Base-by-base conservation (phyloP, 2,888 invertebrate genomes). In the Galeruca laticollis region DNA sequence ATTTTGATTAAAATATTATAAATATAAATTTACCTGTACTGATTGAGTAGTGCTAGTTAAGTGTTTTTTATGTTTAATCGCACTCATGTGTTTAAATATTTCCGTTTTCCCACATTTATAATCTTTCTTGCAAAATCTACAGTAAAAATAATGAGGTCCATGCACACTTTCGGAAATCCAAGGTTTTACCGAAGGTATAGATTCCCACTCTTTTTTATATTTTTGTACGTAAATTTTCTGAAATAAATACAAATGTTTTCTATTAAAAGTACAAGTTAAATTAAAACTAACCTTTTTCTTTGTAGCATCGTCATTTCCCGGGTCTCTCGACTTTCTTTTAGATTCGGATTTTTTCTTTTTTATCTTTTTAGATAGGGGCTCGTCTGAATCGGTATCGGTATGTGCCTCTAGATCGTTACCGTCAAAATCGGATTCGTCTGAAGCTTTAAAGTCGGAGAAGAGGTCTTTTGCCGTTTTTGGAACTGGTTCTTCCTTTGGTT, bases 151-250 rank as follows among this genome's bases (percentile, higher is more conserved):
- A 20, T 81, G 79, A 51, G 82, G 80, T 18, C 84, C 84, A 67
- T 83, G 80, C 8, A 83, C 77, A 73, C 84, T 84, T 64, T 82
- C 82, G 4, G 83, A 82, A 11, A 84, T 73, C 84, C 84, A 84
- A 4, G 82, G 82, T 69, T 81, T 83, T 11, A 84, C 82, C 56
- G 82, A 78, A n/a, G 83, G 84, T 64, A 83, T 80, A 26, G 80
- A 78, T 74, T 84, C 84, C 84, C 84, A 84, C 75, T 84, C 83
- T 72, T 83, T 84, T 67, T 83, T 83, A 66, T 84, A 84, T 73
- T 83, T 84, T 71, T 83, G 83, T 1, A 77, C 72, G 71, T 83
- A 84, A 61, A 72, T 74, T 75, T 77, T 81, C 73, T 75, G 69
- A 49, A 77, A 74, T 37, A 49, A 70, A 65, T 35, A 20, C 6